Base-by-base conservation (phyloP, 2,113 vertebrate genomes). In the Catagonus wagneri region DNA sequence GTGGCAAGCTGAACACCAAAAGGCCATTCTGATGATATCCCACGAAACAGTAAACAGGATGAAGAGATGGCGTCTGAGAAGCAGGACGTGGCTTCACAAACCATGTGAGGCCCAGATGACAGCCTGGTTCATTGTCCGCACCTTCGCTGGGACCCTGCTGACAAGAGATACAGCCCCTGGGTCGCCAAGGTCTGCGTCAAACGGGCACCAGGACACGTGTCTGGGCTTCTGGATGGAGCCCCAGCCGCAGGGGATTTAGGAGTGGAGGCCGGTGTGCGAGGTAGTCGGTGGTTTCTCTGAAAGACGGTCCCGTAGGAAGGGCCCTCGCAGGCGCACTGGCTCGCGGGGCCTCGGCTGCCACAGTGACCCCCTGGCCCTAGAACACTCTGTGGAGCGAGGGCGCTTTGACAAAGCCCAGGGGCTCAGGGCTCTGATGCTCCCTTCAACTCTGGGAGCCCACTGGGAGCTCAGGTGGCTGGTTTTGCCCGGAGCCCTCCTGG, bases 381-480 rank as follows among this genome's bases (percentile, higher is more conserved):
- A 32, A 19, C 20, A 27, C 65, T 27, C 15, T 34, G 56, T 6
- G 39, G 66, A 56, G 44, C 23, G 17, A 63, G 63, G 83, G 56
- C 32, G 5, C n/a, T 94, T 56, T 8, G 15, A 58, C 20, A 39
- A 63, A 50, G 52, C 75, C 61, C 8, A 25, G 65, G 56, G 65
- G 29, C 0, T 1, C 25, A 23, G 12, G 15, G 61, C 20, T 68
- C 52, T 5, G 23, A 50, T 3, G 75, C 13, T 80, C 71, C 50
- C n/a, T 5, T 23, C 20, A 7, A 32, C 72, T 16, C 44, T 79
- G 23, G 15, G 72, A 83, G 58, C 79, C 50, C 19, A 4, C 2
- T 0, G 22, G 60, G 19, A 19, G 2, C 3, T 23, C 2, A 17
- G 0, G 15, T 3, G 69, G 56, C 22, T 34, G 23, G 6, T 29